These are phyloP conservation scores for Pelobates fuscus DNA, from an alignment of 2,113 vertebrate genomes.

Conservation along the genomic window DNA sequence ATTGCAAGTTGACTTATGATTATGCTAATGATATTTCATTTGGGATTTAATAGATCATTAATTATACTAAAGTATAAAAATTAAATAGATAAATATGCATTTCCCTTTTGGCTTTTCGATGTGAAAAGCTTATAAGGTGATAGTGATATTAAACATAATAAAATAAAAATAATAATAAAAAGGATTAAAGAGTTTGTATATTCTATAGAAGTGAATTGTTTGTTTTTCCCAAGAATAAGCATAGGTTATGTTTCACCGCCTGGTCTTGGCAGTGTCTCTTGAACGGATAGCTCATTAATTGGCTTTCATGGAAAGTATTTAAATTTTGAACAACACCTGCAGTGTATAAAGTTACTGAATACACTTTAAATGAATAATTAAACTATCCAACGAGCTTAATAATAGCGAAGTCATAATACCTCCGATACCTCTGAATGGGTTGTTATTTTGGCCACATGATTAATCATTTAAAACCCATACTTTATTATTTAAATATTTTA, in stretches of 20 bases:
- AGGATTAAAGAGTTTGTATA: too few relatives aligned
- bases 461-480: slow-evolving; percentile 30
- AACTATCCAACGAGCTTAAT: slow-evolving; percentile 38
- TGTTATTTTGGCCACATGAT: slow-evolving; percentile 25
- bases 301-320: slow-evolving; percentile 44
- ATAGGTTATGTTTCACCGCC: background rate
- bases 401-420: slow-evolving; percentile 8
- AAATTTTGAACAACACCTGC: slow-evolving; percentile 37
- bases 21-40: too few relatives aligned
- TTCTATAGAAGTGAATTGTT: too few relatives aligned
- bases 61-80: too few relatives aligned
- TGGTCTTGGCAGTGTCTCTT: background rate
- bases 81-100: too few relatives aligned
- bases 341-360: slow-evolving; percentile 33
- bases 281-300: slow-evolving; percentile 19
- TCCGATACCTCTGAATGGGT: slow-evolving; percentile 5
- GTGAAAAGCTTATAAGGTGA: too few relatives aligned
- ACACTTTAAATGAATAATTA: slow-evolving; percentile 39
- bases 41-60: too few relatives aligned
- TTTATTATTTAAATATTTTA: slow-evolving; percentile 41
- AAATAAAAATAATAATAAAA: too few relatives aligned
- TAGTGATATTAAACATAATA: too few relatives aligned
- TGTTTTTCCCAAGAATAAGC: too few relatives aligned
- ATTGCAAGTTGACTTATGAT: too few relatives aligned
- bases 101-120: too few relatives aligned